Base-by-base conservation (phyloP, 2,888 invertebrate species). In the Cartodere bifasciata region DNA sequence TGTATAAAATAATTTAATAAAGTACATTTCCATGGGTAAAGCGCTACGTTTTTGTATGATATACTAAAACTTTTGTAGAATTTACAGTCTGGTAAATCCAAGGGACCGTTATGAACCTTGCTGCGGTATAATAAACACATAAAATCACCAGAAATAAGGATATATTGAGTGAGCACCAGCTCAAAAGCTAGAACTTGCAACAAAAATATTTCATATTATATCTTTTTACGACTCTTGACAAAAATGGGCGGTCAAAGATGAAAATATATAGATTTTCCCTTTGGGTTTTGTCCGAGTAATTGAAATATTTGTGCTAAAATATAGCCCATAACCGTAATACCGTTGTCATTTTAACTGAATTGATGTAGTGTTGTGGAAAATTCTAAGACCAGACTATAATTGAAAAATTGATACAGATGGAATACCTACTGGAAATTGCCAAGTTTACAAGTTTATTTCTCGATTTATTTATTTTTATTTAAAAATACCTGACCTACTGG, bases 101-200 rank as follows among this genome's bases (percentile, higher is more conserved):
- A 41, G 47, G 49, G 46, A 49, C 50, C 48, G 54, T 58, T 60
- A 60, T 60, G 56, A 58, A 59, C 57, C 55, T 51, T 46, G 49
- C 53, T 55, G 55, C 55, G 47, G 61, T 60, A 61, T 61, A 61
- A 61, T 61, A 60, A 58, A 58, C 55, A 55, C 58, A 58, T 61
- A 61, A 60, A 61, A 59, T 58, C 56, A 56, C 53, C 57, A 55
- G 56, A 54, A 60, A 61, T 60, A 58, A 58, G 60, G 61, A 60
- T 60, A 60, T 60, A 60, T 60, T 58, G 60, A 59, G 56, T 59
- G 56, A 56, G 45, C 44, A 35, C 2, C 29, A 25, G 20, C 4
- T 29, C 33, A 29, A 24, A 13, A 42, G 43, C 45, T 47, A 45
- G 49, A 54, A 54, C 48, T 55, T 52, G 53, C 53, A 53, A 55